phyloP scores from a whole-genome alignment of 2,888 invertebrate species.

The Spilarctia lutea region DNA sequence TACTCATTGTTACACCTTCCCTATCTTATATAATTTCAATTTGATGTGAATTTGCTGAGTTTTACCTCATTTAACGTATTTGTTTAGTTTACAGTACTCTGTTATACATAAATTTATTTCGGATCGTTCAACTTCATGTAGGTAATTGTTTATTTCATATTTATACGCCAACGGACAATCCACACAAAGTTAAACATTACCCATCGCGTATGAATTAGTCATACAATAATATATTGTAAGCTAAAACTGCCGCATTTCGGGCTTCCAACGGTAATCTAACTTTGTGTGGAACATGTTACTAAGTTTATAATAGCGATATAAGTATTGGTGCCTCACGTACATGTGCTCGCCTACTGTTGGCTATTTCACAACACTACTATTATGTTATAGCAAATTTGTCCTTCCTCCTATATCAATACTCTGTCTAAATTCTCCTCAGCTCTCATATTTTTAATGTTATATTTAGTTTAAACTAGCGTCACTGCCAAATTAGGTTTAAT shows the following conservation, averaged over 20 bases:
- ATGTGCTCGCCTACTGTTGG: neutral
- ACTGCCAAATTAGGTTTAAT: neutral
- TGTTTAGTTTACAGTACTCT: neutral
- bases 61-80: neutral
- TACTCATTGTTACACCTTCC: neutral
- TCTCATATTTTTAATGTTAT: neutral
- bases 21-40: neutral
- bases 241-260: neutral
- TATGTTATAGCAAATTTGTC: no score
- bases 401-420: neutral
- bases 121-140: neutral
- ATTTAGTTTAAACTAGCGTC: neutral
- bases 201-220: neutral
- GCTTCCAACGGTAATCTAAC: constrained; percentile 1
- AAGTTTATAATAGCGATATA: neutral
- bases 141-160: neutral
- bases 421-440: neutral
- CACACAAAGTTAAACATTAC: neutral
- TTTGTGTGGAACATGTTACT: neutral
- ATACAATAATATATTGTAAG: neutral
- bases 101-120: neutral
- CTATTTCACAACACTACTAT: neutral
- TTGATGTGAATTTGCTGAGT: neutral
- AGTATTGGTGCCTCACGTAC: neutral
- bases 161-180: neutral